phyloP scores from a whole-genome alignment of 2,113 vertebrate genomes.

The Rhineura floridana region DNA sequence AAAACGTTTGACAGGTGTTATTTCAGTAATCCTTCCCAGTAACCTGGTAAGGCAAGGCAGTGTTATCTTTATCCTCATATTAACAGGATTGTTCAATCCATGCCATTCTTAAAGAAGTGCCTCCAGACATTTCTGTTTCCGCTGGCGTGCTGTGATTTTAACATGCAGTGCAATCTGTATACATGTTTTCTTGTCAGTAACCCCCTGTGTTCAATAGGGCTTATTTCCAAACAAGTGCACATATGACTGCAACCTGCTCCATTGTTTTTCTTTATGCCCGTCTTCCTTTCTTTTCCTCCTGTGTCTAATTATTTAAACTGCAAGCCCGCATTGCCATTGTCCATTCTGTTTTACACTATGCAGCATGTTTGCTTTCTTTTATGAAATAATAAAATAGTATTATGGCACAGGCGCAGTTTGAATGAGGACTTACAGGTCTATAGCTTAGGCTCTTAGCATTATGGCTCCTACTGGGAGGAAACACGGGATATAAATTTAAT shows the following conservation, averaged over 20 bases:
- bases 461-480: too few species aligned
- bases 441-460: not conserved
- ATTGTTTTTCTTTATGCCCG: not conserved
- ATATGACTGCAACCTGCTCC: not conserved
- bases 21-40: not conserved
- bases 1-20: not conserved
- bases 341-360: not conserved
- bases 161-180: not conserved
- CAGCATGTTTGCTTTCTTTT: not conserved
- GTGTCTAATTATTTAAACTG: not conserved
- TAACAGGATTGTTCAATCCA: too few species aligned
- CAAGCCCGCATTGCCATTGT: not conserved
- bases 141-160: not conserved
- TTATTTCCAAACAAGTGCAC: not conserved
- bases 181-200: not conserved
- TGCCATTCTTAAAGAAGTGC: not conserved
- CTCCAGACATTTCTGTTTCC: not conserved
- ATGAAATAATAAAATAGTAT: not conserved
- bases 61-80: not conserved
- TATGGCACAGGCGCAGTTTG: not conserved
- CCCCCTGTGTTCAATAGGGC: not conserved
- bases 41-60: not conserved
- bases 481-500: too few species aligned
- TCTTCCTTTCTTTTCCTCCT: not conserved
- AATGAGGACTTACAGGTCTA: not conserved